Percentiles rank a stretch among this genome's conserved stretches.
phyloP scores from a whole-genome alignment of 2,888 invertebrate genomes.

The Drosophila hamatofila region DNA sequence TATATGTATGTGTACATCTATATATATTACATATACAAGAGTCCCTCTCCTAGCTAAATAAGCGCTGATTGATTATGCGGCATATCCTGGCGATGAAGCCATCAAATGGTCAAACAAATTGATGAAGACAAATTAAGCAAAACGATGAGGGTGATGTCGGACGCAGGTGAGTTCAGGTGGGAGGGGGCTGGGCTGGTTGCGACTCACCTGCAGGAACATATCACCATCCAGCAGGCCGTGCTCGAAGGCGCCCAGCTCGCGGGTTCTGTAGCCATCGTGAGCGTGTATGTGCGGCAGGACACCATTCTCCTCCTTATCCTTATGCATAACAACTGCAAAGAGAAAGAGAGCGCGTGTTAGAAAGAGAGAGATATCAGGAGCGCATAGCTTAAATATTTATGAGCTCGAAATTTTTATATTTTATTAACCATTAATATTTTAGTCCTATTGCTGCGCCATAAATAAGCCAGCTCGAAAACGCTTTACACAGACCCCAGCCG shows the following conservation, averaged over 20 bases:
- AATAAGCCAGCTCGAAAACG: slow-evolving; percentile 59
- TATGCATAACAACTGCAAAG: slow-evolving; percentile 96
- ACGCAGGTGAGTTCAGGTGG: neutral
- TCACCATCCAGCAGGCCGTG: slow-evolving; percentile 96
- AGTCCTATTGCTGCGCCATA: slow-evolving; percentile 52
- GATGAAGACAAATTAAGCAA: slow-evolving; percentile 70
- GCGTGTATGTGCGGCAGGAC: slow-evolving; percentile 88
- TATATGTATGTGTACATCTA: neutral
- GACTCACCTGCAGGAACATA: slow-evolving; percentile 95
- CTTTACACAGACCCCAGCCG: slow-evolving; percentile 23
- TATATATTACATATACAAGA: neutral
- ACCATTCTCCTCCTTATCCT: slow-evolving; percentile 95
- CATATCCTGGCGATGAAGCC: slow-evolving; percentile 69
- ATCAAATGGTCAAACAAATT: slow-evolving; percentile 65
- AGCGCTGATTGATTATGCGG: slow-evolving; percentile 74
- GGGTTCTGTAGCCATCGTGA: slow-evolving; percentile 87
- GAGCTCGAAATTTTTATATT: slow-evolving; percentile 56
- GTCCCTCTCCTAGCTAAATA: slow-evolving; percentile 22
- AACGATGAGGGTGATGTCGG: neutral
- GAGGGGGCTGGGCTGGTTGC: neutral
- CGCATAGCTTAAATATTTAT: slow-evolving; percentile 58
- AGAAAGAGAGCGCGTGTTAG: slow-evolving; percentile 47
- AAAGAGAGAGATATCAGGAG: neutral
- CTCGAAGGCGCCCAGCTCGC: slow-evolving; percentile 94
- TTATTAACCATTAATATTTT: slow-evolving; percentile 73